Conservation (phyloP, 2,113 vertebrate genomes). For the Petrocephalus zakoni region DNA sequence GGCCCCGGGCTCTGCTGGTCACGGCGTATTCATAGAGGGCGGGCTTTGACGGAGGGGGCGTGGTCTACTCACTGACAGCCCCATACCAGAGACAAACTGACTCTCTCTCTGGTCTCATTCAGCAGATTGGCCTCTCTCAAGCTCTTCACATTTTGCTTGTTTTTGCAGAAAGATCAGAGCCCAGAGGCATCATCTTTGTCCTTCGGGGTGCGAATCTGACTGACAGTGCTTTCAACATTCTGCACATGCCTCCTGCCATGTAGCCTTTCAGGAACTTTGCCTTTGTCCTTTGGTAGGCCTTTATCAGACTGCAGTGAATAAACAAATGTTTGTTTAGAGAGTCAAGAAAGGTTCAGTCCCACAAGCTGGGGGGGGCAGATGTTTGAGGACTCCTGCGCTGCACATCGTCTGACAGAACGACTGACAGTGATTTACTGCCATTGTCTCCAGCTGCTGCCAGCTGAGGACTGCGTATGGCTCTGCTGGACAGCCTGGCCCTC, state of each 20-base stretch:
- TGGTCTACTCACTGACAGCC: not conserved
- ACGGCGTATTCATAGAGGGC: not conserved
- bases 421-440: not conserved
- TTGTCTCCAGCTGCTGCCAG: slow-evolving; percentile 20
- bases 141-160: not conserved
- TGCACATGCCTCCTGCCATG: not conserved
- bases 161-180: not conserved
- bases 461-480: slow-evolving; percentile 7
- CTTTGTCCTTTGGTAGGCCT: not conserved
- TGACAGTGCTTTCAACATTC: not conserved
- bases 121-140: not conserved
- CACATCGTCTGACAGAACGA: not conserved
- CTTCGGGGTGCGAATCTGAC: not conserved
- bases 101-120: not conserved
- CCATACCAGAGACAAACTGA: not conserved
- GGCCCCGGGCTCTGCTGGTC: not conserved
- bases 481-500: slow-evolving; percentile 35
- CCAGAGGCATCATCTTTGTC: not conserved
- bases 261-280: not conserved
- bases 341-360: not conserved
- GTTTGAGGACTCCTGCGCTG: not conserved
- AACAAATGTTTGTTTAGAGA: not conserved
- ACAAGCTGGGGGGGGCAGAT: not conserved
- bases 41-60: not conserved
- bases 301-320: not conserved